phyloP scores from a whole-genome alignment of 2,888 invertebrate species.

The Lithophane ornitopus region DNA sequence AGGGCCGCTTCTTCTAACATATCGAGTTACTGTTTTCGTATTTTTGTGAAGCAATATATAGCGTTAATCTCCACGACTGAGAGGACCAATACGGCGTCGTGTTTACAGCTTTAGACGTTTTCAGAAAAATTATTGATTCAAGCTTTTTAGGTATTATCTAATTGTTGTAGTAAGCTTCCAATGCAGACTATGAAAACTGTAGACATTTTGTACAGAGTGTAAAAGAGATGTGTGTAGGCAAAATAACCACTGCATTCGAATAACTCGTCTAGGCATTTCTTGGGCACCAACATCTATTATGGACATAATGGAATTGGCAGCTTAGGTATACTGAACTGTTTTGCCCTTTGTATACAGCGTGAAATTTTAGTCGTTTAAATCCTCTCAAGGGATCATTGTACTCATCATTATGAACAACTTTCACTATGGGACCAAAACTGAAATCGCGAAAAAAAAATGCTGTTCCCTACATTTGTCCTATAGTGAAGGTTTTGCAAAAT shows the following conservation, averaged over 20 bases:
- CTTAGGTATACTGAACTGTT: background rate
- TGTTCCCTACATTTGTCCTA: no score
- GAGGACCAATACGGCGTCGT: conserved; percentile 34
- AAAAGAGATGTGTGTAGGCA: background rate
- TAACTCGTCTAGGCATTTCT: background rate
- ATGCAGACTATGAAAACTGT: conserved; percentile 24
- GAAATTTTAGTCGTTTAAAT: no score
- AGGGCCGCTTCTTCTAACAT: conserved; percentile 52
- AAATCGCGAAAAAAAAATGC: no score
- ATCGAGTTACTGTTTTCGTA: conserved; percentile 41
- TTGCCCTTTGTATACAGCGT: background rate
- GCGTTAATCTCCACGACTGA: conserved; percentile 37
- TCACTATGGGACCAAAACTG: no score
- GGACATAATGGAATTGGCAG: background rate
- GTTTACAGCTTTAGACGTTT: conserved; percentile 45
- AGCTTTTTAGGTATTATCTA: conserved; percentile 40
- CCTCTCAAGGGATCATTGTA: no score
- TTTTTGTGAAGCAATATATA: conserved; percentile 31
- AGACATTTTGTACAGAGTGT: no score
- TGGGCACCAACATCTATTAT: background rate
- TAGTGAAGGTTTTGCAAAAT: no score
- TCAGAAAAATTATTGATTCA: background rate
- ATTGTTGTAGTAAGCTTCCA: background rate
- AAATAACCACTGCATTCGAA: background rate
- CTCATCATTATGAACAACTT: no score